Percentiles rank a stretch among this genome's conserved stretches.
These are phyloP conservation scores for Aphis craccivora DNA, from an alignment of 1,140 invertebrate species.

Conservation along the genomic window DNA sequence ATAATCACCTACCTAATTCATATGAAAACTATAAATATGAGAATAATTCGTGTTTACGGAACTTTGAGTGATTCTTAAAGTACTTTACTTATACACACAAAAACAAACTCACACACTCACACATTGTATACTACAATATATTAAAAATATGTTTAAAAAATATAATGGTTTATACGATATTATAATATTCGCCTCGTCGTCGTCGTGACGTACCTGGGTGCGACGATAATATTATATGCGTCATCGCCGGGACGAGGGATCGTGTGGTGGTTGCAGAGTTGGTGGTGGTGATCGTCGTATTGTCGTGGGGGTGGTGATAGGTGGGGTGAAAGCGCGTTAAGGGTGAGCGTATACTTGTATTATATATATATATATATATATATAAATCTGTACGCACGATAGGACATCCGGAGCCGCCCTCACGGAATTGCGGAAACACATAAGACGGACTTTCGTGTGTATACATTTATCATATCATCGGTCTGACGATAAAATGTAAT, in stretches of 20 bases:
- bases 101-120: neutral
- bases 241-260: constrained; percentile 26
- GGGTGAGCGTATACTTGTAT: neutral
- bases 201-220: constrained; percentile 7
- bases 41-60: neutral
- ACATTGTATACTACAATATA: neutral
- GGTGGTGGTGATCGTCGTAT: neutral
- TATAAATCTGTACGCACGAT: neutral
- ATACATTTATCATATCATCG: neutral
- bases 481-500: neutral
- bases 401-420: constrained; percentile 1
- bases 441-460: neutral
- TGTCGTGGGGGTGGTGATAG: neutral
- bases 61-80: neutral
- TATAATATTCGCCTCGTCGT: neutral
- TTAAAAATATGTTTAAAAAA: neutral
- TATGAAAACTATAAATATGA: neutral
- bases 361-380: neutral
- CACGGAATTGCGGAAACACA: neutral
- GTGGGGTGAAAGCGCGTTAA: neutral
- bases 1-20: neutral
- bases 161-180: neutral
- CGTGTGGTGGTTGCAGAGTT: neutral
- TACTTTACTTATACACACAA: neutral
- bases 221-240: constrained; percentile 1